phyloP scores from a whole-genome alignment of 2,797 vertebrate species.

The Nothura maculosa region DNA sequence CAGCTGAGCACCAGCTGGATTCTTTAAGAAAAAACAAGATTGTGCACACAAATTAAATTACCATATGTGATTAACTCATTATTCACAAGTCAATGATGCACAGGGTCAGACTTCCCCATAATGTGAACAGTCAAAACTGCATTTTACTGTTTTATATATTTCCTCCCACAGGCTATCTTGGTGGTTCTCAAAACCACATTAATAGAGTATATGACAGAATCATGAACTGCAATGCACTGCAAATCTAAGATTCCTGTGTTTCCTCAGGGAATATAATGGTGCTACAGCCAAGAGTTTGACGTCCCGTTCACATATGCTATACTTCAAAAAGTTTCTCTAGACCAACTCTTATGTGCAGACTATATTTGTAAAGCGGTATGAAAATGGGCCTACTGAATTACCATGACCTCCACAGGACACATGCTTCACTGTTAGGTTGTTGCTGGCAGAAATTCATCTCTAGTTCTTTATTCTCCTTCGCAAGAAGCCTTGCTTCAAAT shows the following conservation, averaged over 20 bases:
- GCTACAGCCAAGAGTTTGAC: not conserved
- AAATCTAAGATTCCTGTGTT: not conserved
- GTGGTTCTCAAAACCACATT: not conserved
- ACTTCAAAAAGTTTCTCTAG: not conserved
- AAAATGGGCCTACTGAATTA: not conserved
- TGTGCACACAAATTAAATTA: not conserved
- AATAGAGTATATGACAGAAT: not conserved
- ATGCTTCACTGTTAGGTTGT: not conserved
- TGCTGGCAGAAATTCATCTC: not conserved
- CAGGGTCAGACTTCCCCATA: not conserved
- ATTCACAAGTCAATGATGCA: not conserved
- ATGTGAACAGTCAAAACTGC: not conserved
- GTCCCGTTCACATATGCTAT: not conserved
- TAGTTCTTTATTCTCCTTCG: not conserved
- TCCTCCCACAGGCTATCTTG: not conserved
- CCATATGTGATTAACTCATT: not conserved
- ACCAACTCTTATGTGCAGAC: not conserved
- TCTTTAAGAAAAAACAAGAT: not conserved
- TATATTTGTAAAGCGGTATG: not conserved
- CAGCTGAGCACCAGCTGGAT: not conserved
- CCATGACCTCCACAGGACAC: not conserved
- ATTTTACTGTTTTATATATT: not conserved
- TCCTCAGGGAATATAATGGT: not conserved
- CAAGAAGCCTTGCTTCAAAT: not conserved
- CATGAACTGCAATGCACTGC: not conserved